Conservation (phyloP, 2,113 vertebrate species). For the Istiophorus platypterus region DNA sequence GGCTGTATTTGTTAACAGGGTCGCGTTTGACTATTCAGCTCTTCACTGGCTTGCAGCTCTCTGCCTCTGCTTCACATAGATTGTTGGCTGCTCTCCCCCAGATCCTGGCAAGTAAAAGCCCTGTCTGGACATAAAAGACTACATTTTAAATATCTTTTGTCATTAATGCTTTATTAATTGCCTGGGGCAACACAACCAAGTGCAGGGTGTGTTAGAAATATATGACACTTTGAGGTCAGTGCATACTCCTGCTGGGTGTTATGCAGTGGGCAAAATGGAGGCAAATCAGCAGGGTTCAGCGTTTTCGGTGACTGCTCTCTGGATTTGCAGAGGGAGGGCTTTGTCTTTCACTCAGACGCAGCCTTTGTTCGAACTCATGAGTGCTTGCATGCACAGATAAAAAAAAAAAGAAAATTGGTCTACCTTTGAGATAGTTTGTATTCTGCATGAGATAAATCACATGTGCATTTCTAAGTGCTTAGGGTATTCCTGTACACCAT, state of each 20-base stretch:
- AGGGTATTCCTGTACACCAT: constrained; percentile 11
- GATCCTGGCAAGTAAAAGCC: constrained; percentile 88
- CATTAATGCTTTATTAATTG: constrained; percentile 99
- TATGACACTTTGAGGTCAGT: constrained; percentile 99
- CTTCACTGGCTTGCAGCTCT: constrained; percentile 73
- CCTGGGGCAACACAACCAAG: constrained; percentile 89
- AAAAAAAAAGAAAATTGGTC: constrained; percentile 44
- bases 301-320: constrained; percentile 58
- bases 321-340: constrained; percentile 66
- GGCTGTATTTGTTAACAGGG: constrained; percentile 84
- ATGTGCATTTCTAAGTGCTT: constrained; percentile 47
- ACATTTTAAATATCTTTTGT: constrained; percentile 98
- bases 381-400: constrained; percentile 42
- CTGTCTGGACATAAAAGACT: constrained; percentile 90
- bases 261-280: constrained; percentile 90
- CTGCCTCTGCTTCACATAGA: constrained; percentile 85
- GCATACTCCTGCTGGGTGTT: constrained; percentile 90
- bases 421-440: constrained; percentile 60
- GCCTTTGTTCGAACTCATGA: constrained; percentile 71
- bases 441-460: constrained; percentile 42
- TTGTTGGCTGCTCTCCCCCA: constrained; percentile 85
- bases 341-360: constrained; percentile 66
- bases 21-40: constrained; percentile 72
- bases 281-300: constrained; percentile 90
- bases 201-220: constrained; percentile 91